Evolutionary conservation across 2,888 invertebrate genomes (phyloP).

Genomic region (Agrotis clavis): DNA sequence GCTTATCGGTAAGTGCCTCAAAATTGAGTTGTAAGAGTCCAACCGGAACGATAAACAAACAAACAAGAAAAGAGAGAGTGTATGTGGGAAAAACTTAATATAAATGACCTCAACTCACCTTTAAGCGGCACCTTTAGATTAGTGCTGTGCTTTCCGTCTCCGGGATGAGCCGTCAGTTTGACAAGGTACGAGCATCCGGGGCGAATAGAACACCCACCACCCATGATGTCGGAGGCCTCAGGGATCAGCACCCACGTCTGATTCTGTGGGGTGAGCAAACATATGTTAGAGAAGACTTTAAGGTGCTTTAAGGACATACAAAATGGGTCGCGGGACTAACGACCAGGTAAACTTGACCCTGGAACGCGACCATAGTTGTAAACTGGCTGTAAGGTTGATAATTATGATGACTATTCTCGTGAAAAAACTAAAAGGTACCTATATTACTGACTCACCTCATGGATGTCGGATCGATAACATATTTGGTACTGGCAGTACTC

Average conservation of each 20-base stretch:
- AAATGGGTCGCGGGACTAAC: no score
- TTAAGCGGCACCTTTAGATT: conserved; percentile 76
- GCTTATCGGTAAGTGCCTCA: no score
- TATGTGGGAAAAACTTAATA: no score
- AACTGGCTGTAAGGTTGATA: no score
- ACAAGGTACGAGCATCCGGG: conserved; percentile 85
- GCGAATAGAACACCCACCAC: conserved; percentile 81
- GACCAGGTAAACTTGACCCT: no score
- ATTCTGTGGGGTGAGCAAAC: conserved; percentile 67
- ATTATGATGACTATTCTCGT: neutral
- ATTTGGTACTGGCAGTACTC: conserved; percentile 79
- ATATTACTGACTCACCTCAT: conserved; percentile 76
- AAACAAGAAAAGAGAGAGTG: no score
- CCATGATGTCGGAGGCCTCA: conserved; percentile 71
- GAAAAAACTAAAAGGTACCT: neutral
- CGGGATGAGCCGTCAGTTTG: conserved; percentile 81
- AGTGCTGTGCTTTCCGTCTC: conserved; percentile 83
- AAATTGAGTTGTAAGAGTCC: no score
- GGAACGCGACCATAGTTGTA: no score
- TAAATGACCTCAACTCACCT: conserved; percentile 72
- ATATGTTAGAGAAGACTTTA: neutral
- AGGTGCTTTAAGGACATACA: neutral
- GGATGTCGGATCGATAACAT: conserved; percentile 86
- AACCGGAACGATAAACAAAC: no score
- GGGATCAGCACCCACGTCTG: conserved; percentile 81